phyloP scores from a whole-genome alignment of 2,797 vertebrate genomes.

The Euthynnus affinis region DNA sequence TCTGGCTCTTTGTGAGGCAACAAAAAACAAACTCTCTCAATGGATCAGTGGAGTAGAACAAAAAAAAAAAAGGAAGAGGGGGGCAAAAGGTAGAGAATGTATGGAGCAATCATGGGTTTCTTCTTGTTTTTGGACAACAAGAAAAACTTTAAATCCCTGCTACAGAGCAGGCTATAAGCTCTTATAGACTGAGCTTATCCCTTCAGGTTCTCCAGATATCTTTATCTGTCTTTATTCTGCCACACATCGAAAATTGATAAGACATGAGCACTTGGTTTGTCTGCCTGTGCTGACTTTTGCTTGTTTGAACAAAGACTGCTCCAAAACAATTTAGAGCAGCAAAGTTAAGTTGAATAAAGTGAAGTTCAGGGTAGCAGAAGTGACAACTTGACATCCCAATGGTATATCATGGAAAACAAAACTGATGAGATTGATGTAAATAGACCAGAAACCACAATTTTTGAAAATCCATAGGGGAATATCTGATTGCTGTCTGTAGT shows the following conservation, averaged over 20 bases:
- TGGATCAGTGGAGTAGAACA: background rate
- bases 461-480: background rate
- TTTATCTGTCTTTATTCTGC: background rate
- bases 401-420: background rate
- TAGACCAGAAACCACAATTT: background rate
- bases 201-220: slow-evolving; percentile 2
- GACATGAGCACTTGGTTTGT: background rate
- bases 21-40: background rate
- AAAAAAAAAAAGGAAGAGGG: background rate
- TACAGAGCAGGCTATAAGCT: background rate
- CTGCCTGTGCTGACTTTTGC: background rate
- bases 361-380: background rate
- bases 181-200: background rate
- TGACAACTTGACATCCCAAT: background rate
- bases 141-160: background rate
- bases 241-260: slow-evolving; percentile 12
- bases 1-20: background rate
- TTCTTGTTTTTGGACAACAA: background rate
- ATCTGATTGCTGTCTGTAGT: background rate
- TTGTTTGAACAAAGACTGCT: slow-evolving; percentile 14
- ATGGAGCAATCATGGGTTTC: background rate
- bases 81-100: background rate
- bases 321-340: background rate
- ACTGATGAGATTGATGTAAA: background rate
- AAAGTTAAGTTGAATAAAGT: background rate